These are phyloP conservation scores for Maniola jurtina DNA, from an alignment of 1,140 invertebrate genomes.

Conservation along the genomic window DNA sequence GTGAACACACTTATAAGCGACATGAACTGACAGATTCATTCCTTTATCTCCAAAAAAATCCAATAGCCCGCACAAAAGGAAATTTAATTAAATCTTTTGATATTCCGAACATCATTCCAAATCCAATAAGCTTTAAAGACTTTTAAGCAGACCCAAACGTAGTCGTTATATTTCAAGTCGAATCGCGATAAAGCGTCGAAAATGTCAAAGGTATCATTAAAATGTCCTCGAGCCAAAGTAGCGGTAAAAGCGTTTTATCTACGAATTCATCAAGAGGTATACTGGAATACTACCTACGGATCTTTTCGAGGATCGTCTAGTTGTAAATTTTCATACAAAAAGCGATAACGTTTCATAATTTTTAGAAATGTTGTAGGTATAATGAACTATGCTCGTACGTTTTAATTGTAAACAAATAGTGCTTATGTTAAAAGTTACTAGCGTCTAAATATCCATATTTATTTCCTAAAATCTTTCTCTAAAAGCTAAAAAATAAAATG, in stretches of 20 bases:
- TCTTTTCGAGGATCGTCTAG: too few relatives aligned
- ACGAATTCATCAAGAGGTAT: constrained; percentile 17
- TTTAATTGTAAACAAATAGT: too few relatives aligned
- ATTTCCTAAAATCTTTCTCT: too few relatives aligned
- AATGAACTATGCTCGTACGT: too few relatives aligned
- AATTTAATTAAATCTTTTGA: constrained; percentile 28
- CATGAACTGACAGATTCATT: not conserved
- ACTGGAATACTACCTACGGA: not conserved
- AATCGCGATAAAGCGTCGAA: constrained; percentile 21
- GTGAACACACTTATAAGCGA: too few relatives aligned
- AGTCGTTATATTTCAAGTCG: constrained; percentile 27
- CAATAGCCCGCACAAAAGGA: constrained; percentile 8
- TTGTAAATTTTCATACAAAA: too few relatives aligned
- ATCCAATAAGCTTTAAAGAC: constrained; percentile 21
- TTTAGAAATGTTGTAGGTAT: too few relatives aligned
- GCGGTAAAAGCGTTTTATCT: constrained; percentile 17
- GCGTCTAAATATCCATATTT: too few relatives aligned
- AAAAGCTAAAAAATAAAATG: too few relatives aligned
- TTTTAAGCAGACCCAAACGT: constrained; percentile 10
- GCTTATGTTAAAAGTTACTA: too few relatives aligned
- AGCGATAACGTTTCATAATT: too few relatives aligned
- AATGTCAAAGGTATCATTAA: constrained; percentile 35
- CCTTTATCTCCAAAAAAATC: constrained; percentile 10
- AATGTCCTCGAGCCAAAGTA: constrained; percentile 21
- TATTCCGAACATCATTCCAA: constrained; percentile 23